Evolutionary conservation across 2,797 vertebrate genomes (phyloP).

Genomic region (Catamblyrhynchus diadema): DNA sequence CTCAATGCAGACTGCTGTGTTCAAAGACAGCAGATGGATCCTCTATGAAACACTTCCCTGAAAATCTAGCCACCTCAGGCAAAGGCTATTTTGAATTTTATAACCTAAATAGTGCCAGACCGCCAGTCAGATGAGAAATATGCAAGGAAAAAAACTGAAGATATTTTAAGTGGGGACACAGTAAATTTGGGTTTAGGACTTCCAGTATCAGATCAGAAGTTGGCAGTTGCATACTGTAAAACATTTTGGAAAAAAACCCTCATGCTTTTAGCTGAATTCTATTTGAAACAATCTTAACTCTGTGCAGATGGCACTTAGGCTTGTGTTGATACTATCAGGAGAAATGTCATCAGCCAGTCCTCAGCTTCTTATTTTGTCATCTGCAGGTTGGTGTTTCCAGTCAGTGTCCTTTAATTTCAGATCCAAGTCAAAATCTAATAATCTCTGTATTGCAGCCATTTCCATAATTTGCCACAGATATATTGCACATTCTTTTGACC

Average conservation of each 20-base stretch:
- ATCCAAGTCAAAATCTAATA: neutral
- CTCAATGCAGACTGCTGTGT: neutral
- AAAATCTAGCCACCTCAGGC: neutral
- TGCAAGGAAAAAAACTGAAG: neutral
- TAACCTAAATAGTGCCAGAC: neutral
- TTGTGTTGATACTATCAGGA: neutral
- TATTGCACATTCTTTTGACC: neutral
- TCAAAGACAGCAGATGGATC: neutral
- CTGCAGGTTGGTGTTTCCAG: neutral
- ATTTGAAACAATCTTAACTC: neutral
- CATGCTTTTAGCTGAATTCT: neutral
- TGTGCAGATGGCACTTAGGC: neutral
- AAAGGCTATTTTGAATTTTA: neutral
- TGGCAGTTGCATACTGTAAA: neutral
- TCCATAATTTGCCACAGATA: neutral
- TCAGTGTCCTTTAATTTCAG: neutral
- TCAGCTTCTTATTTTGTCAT: neutral
- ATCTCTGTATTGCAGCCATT: neutral
- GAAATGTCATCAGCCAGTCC: neutral
- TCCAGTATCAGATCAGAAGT: neutral
- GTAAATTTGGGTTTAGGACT: neutral
- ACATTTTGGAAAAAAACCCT: neutral
- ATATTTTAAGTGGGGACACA: neutral
- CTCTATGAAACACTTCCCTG: neutral
- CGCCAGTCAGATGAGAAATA: slow-evolving; percentile 3